These are phyloP conservation scores for Paradisaea rubra DNA, from an alignment of 2,113 vertebrate species.

Conservation along the genomic window DNA sequence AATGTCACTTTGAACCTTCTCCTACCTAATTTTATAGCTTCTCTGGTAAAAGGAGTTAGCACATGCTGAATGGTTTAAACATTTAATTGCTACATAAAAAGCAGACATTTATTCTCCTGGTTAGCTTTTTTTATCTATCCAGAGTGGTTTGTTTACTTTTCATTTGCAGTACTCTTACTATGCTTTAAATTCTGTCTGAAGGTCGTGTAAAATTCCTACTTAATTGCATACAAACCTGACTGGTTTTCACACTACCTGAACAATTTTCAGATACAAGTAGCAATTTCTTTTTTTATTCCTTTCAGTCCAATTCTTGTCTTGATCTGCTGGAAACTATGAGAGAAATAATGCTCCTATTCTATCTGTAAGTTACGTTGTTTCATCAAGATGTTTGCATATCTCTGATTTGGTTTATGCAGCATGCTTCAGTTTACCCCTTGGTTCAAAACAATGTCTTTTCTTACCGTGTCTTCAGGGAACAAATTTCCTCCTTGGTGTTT, in stretches of 20 bases:
- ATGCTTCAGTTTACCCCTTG: not conserved
- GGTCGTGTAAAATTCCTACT: not conserved
- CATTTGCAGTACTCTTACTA: not conserved
- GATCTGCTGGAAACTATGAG: not conserved
- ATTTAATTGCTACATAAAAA: not conserved
- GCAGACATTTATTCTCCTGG: not conserved
- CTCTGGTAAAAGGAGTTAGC: not conserved
- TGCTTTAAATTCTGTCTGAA: not conserved
- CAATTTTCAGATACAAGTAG: not conserved
- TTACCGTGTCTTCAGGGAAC: constrained; percentile 81
- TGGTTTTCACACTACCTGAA: not conserved
- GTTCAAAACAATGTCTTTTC: not conserved
- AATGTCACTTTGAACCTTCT: not conserved
- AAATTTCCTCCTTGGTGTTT: constrained; percentile 74
- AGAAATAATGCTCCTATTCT: not conserved
- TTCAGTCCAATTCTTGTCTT: not conserved
- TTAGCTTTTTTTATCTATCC: not conserved
- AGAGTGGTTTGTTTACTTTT: not conserved
- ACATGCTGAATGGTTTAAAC: not conserved
- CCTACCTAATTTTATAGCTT: not conserved
- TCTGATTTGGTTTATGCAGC: not conserved
- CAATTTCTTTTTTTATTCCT: not conserved
- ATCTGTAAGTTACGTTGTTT: not conserved
- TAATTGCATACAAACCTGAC: not conserved
- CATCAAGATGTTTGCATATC: not conserved